These are phyloP conservation scores for Carollia perspicillata DNA, from an alignment of 2,113 vertebrate genomes.

Conservation along the genomic window DNA sequence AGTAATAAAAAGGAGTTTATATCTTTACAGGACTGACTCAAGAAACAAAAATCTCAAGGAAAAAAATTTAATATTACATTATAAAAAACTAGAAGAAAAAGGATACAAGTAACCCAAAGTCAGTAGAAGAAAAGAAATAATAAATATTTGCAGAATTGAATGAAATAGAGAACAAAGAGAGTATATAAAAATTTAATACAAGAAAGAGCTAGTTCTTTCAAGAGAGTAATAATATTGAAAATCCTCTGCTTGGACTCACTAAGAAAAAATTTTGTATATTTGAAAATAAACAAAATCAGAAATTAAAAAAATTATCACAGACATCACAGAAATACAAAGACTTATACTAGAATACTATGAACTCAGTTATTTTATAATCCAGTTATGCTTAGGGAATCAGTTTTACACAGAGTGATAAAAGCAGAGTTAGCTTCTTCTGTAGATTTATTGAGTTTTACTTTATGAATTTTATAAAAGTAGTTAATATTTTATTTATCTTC, in stretches of 20 bases:
- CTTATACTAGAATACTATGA: not conserved
- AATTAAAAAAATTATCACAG: not conserved
- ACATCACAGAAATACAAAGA: not conserved
- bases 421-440: not conserved
- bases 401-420: not conserved
- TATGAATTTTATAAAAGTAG: not conserved
- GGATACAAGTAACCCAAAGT: not conserved
- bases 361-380: not conserved
- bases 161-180: not conserved
- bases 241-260: not conserved
- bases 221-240: not conserved
- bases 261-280: not conserved
- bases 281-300: not conserved
- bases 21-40: not conserved
- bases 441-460: not conserved
- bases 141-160: not conserved
- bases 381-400: not conserved
- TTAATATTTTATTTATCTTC: not conserved
- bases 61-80: not conserved
- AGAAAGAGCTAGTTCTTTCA: not conserved
- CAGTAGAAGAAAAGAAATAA: not conserved
- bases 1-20: not conserved
- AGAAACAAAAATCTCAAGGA: not conserved
- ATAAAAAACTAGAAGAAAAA: not conserved
- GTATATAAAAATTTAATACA: not conserved